phyloP scores from a whole-genome alignment of 2,797 vertebrate species.

The Amniataba percoides region DNA sequence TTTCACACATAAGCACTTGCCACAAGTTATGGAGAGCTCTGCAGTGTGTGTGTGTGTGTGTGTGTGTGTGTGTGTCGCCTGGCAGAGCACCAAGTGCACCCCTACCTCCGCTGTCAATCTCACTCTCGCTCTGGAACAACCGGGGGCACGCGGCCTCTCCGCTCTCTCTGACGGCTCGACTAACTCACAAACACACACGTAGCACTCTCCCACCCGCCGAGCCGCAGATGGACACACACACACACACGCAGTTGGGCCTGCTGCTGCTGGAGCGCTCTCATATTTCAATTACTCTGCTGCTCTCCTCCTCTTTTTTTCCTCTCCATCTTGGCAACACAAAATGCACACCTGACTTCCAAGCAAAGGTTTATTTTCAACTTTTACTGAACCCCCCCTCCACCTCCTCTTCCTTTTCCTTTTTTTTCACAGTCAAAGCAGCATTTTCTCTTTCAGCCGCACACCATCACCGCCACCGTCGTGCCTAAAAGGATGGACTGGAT shows the following conservation, averaged over 20 bases:
- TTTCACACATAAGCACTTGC: constrained; percentile 70
- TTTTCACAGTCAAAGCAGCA: constrained; percentile 38
- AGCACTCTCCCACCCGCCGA: constrained; percentile 59
- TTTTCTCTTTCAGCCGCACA: constrained; percentile 38
- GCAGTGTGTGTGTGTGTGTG: constrained; percentile 20
- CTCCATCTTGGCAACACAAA: constrained; percentile 42
- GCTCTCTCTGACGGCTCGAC: constrained; percentile 30
- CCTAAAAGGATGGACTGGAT: constrained; percentile 33
- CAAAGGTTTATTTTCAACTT: constrained; percentile 62
- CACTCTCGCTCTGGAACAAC: constrained; percentile 68
- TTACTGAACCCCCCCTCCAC: constrained; percentile 7
- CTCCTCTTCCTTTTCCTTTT: neutral
- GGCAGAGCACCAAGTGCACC: constrained; percentile 64
- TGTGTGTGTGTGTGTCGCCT: constrained; percentile 46
- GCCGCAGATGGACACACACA: constrained; percentile 64
- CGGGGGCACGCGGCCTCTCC: constrained; percentile 63
- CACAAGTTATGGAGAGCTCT: constrained; percentile 53
- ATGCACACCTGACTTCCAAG: constrained; percentile 40
- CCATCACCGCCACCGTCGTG: neutral
- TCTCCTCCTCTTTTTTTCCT: constrained; percentile 2
- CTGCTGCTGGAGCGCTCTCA: constrained; percentile 59
- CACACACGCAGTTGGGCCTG: neutral
- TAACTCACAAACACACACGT: constrained; percentile 56
- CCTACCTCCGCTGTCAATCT: constrained; percentile 74
- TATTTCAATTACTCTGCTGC: constrained; percentile 70